Conservation (phyloP, 2,888 invertebrate species). For the Agonopterix arenella region DNA sequence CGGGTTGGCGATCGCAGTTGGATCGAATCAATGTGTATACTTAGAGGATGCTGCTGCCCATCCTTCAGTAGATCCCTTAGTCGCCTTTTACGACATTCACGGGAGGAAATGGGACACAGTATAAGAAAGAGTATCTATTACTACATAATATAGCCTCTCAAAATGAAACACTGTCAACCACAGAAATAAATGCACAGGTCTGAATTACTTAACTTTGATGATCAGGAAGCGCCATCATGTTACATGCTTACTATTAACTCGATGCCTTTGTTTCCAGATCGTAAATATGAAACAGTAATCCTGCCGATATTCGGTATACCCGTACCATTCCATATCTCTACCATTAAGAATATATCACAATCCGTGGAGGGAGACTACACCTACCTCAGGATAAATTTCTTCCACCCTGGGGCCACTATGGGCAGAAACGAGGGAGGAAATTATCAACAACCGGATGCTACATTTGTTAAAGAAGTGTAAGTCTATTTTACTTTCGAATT, state of each 20-base stretch:
- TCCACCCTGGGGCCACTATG: constrained; percentile 98
- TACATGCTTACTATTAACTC: background rate
- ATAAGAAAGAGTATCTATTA: too few species aligned
- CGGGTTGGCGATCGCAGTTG: too few species aligned
- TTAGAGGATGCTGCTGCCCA: too few species aligned
- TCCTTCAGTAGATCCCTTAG: too few species aligned
- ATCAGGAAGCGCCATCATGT: too few species aligned
- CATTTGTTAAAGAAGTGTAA: constrained; percentile 98
- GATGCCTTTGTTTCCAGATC: constrained; percentile 77
- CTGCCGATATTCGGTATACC: constrained; percentile 97
- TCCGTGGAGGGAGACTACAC: constrained; percentile 99
- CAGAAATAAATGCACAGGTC: too few species aligned
- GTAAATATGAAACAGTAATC: constrained; percentile 98
- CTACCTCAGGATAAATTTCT: constrained; percentile 98
- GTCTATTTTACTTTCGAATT: constrained; percentile 35
- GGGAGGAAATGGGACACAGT: too few species aligned
- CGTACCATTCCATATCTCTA: constrained; percentile 99
- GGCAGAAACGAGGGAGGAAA: constrained; percentile 93
- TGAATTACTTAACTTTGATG: too few species aligned
- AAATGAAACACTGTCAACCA: too few species aligned
- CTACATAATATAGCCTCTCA: too few species aligned
- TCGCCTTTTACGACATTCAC: too few species aligned
- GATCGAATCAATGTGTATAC: too few species aligned
- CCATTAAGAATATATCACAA: constrained; percentile 98
- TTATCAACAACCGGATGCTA: constrained; percentile 96